Percentiles rank a stretch among this genome's conserved stretches.
phyloP scores from a whole-genome alignment of 92 coral and sea anemone genomes.

The Zoanthus sociatus region DNA sequence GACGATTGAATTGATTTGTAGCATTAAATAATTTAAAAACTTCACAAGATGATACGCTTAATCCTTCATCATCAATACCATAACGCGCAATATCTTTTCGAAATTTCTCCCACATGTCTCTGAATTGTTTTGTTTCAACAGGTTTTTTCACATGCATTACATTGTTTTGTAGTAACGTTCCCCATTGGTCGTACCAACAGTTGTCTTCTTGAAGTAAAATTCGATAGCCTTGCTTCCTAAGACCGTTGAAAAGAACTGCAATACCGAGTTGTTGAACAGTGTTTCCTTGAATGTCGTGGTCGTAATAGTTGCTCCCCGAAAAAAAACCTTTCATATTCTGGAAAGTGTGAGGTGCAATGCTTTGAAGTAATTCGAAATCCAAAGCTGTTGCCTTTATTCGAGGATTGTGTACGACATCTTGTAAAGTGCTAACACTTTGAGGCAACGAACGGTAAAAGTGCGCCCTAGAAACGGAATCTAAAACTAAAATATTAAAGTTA shows the following conservation, averaged over 20 bases:
- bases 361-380: slow-evolving; percentile 77
- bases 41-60: slow-evolving; percentile 66
- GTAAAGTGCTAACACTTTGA: slow-evolving; percentile 58
- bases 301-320: slow-evolving; percentile 49
- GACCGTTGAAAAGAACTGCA: slow-evolving; percentile 49
- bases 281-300: slow-evolving; percentile 1
- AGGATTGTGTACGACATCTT: slow-evolving; percentile 50
- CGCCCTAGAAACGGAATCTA: slow-evolving; percentile 81
- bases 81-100: slow-evolving; percentile 17
- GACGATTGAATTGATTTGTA: slow-evolving; percentile 54
- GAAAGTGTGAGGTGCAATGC: slow-evolving; percentile 64
- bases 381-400: slow-evolving; percentile 55
- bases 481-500: slow-evolving; percentile 71
- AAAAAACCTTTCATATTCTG: slow-evolving; percentile 60
- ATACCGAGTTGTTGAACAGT: slow-evolving; percentile 50
- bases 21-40: slow-evolving; percentile 50
- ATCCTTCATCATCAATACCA: slow-evolving; percentile 67
- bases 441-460: slow-evolving; percentile 84
- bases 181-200: slow-evolving; percentile 80
- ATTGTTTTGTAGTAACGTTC: slow-evolving; percentile 59
- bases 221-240: slow-evolving; percentile 64
- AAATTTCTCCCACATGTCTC: slow-evolving; percentile 53
- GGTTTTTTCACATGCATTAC: slow-evolving; percentile 39
- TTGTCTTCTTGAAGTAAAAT: slow-evolving; percentile 72
- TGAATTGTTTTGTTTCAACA: slow-evolving; percentile 46